These are phyloP conservation scores for Tetrao urogallus DNA, from an alignment of 2,113 vertebrate species.

Conservation along the genomic window DNA sequence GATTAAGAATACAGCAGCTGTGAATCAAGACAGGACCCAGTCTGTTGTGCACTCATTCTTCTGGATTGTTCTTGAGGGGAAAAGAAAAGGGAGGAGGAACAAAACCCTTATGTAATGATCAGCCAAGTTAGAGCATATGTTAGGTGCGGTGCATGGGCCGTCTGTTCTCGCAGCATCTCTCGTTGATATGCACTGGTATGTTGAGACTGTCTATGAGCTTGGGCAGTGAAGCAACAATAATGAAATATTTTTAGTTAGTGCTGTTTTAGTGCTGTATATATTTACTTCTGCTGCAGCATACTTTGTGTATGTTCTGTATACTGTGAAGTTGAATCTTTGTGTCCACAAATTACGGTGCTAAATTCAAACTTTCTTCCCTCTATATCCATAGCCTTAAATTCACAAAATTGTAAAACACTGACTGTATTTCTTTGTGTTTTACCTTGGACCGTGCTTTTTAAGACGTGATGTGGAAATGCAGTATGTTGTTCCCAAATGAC, in stretches of 20 bases:
- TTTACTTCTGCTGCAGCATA: background rate
- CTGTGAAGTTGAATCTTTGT: conserved; percentile 38
- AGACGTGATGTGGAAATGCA: conserved; percentile 52
- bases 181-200: background rate
- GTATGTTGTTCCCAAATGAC: conserved; percentile 44
- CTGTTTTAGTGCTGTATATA: background rate
- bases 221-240: background rate
- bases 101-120: background rate
- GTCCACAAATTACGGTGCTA: conserved; percentile 44
- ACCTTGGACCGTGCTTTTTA: conserved; percentile 55
- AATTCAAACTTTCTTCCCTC: conserved; percentile 40
- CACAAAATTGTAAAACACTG: conserved; percentile 67
- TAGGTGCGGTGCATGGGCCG: background rate
- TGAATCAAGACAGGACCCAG: background rate
- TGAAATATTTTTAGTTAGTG: background rate
- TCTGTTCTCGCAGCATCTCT: background rate
- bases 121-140: background rate
- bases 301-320: conserved; percentile 48
- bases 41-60: fast-evolving
- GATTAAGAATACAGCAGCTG: background rate
- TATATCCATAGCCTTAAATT: conserved; percentile 51
- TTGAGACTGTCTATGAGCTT: background rate
- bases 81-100: background rate
- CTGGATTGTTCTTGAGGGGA: background rate
- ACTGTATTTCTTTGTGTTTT: conserved; percentile 71